These are phyloP conservation scores for Scaptomyza cyrtandrae DNA, from an alignment of 2,888 invertebrate genomes.

Conservation along the genomic window DNA sequence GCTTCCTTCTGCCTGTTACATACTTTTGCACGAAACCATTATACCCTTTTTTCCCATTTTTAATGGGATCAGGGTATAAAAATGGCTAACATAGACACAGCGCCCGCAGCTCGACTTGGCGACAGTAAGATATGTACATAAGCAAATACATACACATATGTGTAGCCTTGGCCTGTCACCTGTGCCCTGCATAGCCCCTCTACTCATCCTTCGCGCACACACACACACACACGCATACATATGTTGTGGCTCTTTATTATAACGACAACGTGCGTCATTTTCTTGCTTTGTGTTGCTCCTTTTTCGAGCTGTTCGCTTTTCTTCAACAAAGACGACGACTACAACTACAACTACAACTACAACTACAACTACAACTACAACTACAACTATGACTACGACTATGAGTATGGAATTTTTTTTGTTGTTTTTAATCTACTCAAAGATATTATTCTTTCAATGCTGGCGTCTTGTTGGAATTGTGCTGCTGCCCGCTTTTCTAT, in stretches of 20 bases:
- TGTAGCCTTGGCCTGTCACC: conserved; percentile 39
- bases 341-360: conserved; percentile 11
- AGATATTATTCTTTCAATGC: conserved; percentile 77
- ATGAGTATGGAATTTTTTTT: conserved; percentile 19
- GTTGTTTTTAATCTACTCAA: conserved; percentile 76
- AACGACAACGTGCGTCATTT: conserved; percentile 72
- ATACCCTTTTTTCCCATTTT: too few relatives aligned
- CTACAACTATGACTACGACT: conserved; percentile 9
- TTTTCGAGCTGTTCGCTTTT: conserved; percentile 55
- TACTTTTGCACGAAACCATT: too few relatives aligned
- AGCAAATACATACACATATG: conserved; percentile 12
- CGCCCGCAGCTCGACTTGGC: conserved; percentile 51
- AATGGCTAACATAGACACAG: conserved; percentile 38
- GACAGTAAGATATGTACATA: conserved; percentile 6
- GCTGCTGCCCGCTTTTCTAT: conserved; percentile 66
- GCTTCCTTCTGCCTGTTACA: too few relatives aligned
- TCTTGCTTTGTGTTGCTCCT: conserved; percentile 60
- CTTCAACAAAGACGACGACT: conserved; percentile 7
- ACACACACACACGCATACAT: conserved; percentile 6
- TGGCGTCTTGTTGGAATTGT: conserved; percentile 33
- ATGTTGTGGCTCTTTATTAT: conserved; percentile 63
- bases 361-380: not conserved
- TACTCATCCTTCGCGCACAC: not conserved
- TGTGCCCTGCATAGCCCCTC: not conserved
- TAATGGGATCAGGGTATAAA: too few relatives aligned